Evolutionary conservation across 2,888 invertebrate genomes (phyloP), one percentile per base, ranked within the genome.

Genomic region (Catocala nupta): DNA sequence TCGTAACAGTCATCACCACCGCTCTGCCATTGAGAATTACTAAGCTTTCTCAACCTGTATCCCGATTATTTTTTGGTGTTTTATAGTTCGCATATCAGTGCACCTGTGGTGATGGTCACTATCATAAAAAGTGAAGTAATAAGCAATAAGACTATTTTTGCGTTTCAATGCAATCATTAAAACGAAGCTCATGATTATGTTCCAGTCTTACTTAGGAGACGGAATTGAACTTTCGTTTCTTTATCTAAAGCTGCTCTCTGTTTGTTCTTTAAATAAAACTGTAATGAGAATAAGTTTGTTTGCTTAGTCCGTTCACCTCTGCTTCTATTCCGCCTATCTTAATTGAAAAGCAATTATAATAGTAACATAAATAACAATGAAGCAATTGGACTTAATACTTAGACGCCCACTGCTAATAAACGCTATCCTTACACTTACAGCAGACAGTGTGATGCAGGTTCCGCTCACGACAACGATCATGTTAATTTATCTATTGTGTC

Each of bases 351-450:
- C 83, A 86, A 88, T 89, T 89, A 88, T 82, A 82, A 79, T 76
- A 77, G 68, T 71, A 66, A 81, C 88, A 89, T 91, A 90, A 91
- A 91, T 92, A 91, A 83, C 90, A 90, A 89, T 92, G 82, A 85
- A 78, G 70, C 77, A 84, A 88, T 85, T 86, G 82, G 81, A 81
- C 76, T 73, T 74, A 85, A 80, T 85, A n/a, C n/a, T n/a, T n/a
- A 80, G 81, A 82, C 88, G 81, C 86, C 85, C 85, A 84, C 85
- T 67, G 73, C 76, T 55, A 71, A 72, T 79, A 47, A 52, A 69
- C 44, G 48, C 52, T 54, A 68, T 65, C 63, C 70, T 75, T 33
- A 55, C 36, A 42, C 70, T 75, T 33, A 55, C 36, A 44, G 47
- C 55, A 47, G 47, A 53, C 39, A 56, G 43, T 48, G 9, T 9